A percentile compares a stretch with the other conserved stretches of the same genome.
Conservation (phyloP, 1,140 invertebrate species). For the Eupristina koningsbergeri region DNA sequence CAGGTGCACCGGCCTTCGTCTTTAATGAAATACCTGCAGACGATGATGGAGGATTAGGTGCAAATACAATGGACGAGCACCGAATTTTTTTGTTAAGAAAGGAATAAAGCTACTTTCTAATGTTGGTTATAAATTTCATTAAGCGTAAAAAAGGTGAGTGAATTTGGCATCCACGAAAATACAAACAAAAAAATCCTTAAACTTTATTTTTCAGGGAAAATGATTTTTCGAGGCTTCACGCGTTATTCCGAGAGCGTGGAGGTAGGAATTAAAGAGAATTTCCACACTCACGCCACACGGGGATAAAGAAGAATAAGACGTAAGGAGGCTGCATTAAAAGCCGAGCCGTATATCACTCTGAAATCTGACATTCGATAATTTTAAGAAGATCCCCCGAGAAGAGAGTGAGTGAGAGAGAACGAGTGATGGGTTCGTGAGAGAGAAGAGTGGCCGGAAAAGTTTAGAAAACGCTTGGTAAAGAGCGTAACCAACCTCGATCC, state of each 20-base stretch:
- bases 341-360: neutral
- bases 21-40: no score
- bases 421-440: neutral
- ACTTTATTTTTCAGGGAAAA: neutral
- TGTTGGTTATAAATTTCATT: neutral
- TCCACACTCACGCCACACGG: neutral
- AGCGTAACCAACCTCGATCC: neutral
- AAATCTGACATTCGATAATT: neutral
- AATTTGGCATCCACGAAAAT: neutral
- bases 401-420: neutral
- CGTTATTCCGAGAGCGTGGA: neutral
- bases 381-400: neutral
- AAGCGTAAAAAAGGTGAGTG: neutral
- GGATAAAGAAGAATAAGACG: neutral
- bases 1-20: no score
- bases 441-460: neutral
- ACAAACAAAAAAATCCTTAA: neutral
- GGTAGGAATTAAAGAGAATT: neutral
- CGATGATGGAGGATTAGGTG: no score
- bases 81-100: neutral
- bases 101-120: neutral
- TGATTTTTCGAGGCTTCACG: neutral
- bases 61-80: neutral
- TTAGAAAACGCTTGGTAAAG: neutral
- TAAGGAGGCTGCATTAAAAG: neutral